Conservation (phyloP, 2,797 vertebrate species). For the Tapera naevia region DNA sequence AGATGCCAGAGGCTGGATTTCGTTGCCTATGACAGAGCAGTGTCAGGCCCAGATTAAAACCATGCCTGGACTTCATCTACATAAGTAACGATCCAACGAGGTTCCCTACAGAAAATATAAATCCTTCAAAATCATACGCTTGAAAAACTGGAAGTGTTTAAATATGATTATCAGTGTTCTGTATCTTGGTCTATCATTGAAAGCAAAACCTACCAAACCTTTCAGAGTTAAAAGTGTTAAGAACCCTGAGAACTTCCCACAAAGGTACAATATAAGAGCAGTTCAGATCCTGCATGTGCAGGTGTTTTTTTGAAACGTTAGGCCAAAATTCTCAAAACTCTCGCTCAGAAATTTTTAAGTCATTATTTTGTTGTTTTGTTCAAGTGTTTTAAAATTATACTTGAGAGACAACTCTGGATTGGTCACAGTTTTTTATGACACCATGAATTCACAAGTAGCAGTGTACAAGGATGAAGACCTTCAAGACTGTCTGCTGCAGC, state of each 20-base stretch:
- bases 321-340: background rate
- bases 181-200: background rate
- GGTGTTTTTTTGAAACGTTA: background rate
- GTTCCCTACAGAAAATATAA: background rate
- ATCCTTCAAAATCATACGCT: background rate
- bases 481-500: background rate
- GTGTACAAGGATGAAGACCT: background rate
- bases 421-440: background rate
- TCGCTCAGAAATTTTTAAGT: background rate
- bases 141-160: background rate
- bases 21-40: background rate
- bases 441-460: background rate
- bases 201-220: background rate
- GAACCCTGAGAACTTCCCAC: background rate
- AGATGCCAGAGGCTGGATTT: background rate
- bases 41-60: background rate
- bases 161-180: background rate
- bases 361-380: background rate
- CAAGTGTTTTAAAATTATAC: background rate
- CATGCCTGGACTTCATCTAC: background rate
- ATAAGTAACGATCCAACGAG: background rate
- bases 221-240: background rate
- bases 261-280: background rate
- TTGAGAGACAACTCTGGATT: background rate
- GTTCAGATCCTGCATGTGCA: background rate